A percentile compares a stretch with the other conserved stretches of the same genome.
Conservation (phyloP, 2,888 invertebrate genomes). For the Lagria hirta region DNA sequence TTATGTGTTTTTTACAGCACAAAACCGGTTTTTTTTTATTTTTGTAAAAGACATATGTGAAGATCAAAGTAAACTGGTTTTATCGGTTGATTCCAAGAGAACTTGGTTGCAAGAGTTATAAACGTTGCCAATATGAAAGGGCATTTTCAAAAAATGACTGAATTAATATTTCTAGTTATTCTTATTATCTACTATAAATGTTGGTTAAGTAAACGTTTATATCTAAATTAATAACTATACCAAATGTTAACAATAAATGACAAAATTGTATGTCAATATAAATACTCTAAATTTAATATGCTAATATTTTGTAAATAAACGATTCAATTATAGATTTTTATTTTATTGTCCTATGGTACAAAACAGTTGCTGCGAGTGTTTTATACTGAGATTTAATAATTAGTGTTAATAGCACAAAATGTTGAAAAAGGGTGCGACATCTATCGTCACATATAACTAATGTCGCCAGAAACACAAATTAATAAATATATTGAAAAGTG, state of each 20-base stretch:
- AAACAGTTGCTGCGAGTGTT: too few relatives aligned
- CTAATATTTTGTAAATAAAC: conserved; percentile 25
- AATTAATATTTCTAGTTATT: conserved; percentile 31
- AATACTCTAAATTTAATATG: conserved; percentile 26
- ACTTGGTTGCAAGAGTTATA: too few relatives aligned
- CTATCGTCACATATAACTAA: too few relatives aligned
- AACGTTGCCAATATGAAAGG: conserved; percentile 28
- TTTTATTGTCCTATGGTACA: too few relatives aligned
- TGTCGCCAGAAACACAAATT: too few relatives aligned
- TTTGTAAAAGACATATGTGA: too few relatives aligned
- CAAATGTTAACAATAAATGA: conserved; percentile 49
- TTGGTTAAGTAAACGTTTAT: conserved; percentile 44
- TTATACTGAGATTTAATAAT: too few relatives aligned
- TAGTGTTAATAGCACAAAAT: too few relatives aligned
- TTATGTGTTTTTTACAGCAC: conserved; percentile 11
- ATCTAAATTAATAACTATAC: conserved; percentile 47
- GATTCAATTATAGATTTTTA: conserved; percentile 6
- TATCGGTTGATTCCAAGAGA: too few relatives aligned
- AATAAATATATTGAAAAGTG: too few relatives aligned
- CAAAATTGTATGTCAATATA: conserved; percentile 45
- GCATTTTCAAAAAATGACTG: conserved; percentile 44
- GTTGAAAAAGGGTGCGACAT: too few relatives aligned
- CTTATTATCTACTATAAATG: conserved; percentile 40
- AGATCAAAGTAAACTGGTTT: too few relatives aligned
- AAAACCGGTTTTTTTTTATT: conserved; percentile 12